Base-by-base conservation (phyloP, 2,888 invertebrate genomes). In the Diarsia mendica region DNA sequence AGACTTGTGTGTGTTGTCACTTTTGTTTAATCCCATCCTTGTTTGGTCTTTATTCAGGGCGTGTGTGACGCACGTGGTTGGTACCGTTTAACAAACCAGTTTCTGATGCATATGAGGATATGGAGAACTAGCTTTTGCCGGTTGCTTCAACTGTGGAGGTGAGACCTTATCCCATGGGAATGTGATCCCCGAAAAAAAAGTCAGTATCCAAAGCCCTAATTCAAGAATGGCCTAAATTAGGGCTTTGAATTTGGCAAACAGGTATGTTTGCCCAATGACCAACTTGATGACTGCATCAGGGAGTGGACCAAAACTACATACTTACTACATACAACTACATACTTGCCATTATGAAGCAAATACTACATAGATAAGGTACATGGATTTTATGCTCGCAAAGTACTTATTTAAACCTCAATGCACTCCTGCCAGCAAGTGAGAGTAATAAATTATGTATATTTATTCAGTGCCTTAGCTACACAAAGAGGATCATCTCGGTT, bases 1-100 rank as follows among this genome's bases (percentile, higher is more conserved):
- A 67, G 23, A 72, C 64, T 58, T 75, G 65, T 76, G 55, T 83
- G 79, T 75, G 86, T 87, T 83, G 70, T 86, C 72, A 79, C 79
- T 86, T 84, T 84, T 83, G 85, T 85, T 86, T 82, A 75, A 84
- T 83, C 66, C 72, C 64, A 82, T 86, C 73, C 83, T 81, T 82
- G 69, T 82, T 73, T 77, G 69, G 39, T 53, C 48, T 75, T 67
- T 71, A 83, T 85, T 75, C 66, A 67, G 74, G 70, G 49, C 80
- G 61, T 18, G 49, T 64, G 67, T 82, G 74, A 75, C 77, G 33
- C 76, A 78, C 73, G 77, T 74, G 67, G 39, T 49, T 68, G 49
- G 63, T 49, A 44, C 77, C 51, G 48, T 80, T 77, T 15, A 3
- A 20, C 23, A 55, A 64, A 63, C 44, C 18, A 23, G 77, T 75